A percentile compares a stretch with the other conserved stretches of the same genome.
phyloP scores from a whole-genome alignment of 2,888 invertebrate genomes.

The Protodeltote pygarga region DNA sequence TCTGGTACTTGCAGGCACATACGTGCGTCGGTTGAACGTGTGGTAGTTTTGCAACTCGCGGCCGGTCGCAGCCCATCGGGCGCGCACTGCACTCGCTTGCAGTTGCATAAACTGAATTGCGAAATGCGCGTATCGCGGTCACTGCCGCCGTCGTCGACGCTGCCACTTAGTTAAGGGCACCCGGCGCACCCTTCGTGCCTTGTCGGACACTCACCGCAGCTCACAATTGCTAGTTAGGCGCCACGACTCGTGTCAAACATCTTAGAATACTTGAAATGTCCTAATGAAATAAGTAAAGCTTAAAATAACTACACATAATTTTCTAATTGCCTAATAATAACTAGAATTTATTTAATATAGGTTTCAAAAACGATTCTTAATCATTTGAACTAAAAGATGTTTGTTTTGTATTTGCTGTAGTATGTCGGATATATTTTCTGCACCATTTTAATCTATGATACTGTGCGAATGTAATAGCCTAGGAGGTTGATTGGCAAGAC shows the following conservation, averaged over 20 bases:
- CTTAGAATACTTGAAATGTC: conserved; percentile 2
- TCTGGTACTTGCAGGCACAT: conserved; percentile 63
- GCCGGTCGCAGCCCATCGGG: conserved; percentile 76
- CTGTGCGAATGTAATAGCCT: no score
- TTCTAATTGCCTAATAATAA: no score
- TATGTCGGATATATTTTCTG: no score
- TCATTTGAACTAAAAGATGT: no score
- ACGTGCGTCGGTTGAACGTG: conserved; percentile 62
- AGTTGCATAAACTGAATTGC: conserved; percentile 83
- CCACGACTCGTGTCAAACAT: conserved; percentile 4
- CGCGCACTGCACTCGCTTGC: conserved; percentile 77
- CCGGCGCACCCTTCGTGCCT: conserved; percentile 72
- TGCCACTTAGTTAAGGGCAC: conserved; percentile 71
- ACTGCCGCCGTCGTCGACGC: conserved; percentile 73
- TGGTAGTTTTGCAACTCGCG: conserved; percentile 72
- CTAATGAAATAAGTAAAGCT: no score
- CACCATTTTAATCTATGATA: no score
- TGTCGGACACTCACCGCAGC: conserved; percentile 40
- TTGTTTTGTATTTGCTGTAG: no score
- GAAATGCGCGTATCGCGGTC: conserved; percentile 81
- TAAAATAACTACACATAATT: no score
- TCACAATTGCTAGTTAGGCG: conserved; percentile 13
- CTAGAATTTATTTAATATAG: no score
- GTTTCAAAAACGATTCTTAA: no score
- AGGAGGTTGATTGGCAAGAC: no score